Base-by-base conservation (phyloP, 2,797 vertebrate genomes). In the Hafferia zeledoni region DNA sequence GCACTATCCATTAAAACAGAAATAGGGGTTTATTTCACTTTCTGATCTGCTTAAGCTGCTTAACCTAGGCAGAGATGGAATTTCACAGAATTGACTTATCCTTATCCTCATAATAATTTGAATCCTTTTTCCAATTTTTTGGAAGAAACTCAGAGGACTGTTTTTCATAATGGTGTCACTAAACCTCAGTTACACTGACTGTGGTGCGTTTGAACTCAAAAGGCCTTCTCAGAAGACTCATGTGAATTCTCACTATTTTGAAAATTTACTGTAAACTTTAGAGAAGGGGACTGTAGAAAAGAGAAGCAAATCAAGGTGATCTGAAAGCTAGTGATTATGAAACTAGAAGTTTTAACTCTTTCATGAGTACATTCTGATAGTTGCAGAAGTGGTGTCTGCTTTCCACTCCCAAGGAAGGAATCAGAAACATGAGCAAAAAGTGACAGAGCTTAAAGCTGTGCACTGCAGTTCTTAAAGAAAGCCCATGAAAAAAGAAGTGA, bases 291-390 rank as follows among this genome's bases (percentile, higher is more conserved):
- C 50, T 87, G 92, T 5, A 63, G 72, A 80, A 71, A 82, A 67
- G 47, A 79, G 60, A 83, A 89, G 23, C 70, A 92, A 46, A 28
- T 87, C 46, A 69, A 89, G 39, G 57, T 96, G 46, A 50, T 93
- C 78, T 84, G 64, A 96, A 95, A 92, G 60, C 49, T 60, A 80
- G 49, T 83, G 33, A 87, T 89, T n/a, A 89, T 81, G 71, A 93
- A 93, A 93, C 89, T n/a, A 41, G 65, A 90, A 79, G 39, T 67
- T 90, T 43, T 82, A 65, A 72, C 16, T 83, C 23, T 10, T 59
- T 23, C 6, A 0, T 44, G 46, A 64, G 30, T 55, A 63, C 49
- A 37, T 93, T 64, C 53, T 93, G 75, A 18, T 57, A 59, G n/a
- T 57, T 90, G 75, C 86, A 80, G 75, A 87, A 94, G 37, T 68